Evolutionary conservation across 2,888 invertebrate species (phyloP), one percentile per base, ranked within the genome.

Genomic region (Dione vanillae): DNA sequence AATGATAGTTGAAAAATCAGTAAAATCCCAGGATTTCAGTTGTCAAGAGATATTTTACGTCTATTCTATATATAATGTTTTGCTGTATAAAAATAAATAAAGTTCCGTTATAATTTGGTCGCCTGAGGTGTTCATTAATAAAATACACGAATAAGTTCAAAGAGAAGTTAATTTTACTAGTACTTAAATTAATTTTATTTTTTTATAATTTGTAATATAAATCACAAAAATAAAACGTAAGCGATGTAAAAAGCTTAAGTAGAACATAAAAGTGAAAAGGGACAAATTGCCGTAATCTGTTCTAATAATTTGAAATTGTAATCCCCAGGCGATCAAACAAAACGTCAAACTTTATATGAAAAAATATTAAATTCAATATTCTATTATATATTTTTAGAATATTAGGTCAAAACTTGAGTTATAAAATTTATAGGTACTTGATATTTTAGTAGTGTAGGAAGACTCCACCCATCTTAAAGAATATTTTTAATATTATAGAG

Each of bases 241-340:
- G 35, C 10, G 37, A 37, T 37, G 54, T 54, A 54, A 49, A 27
- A 56, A 56, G 56, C 37, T 56, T 10, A 16, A 56, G 56, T 56
- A 8, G 16, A n/a, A 56, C 37, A 56, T 56, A 56, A 56, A 56
- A 56, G 16, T 12, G 12, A 40, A 56, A 56, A 56, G 56, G 56
- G 37, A 56, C 56, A 56, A 56, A 56, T 56, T 56, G 56, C 37
- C 56, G 37, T 56, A 56, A 56, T 37, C 56, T 56, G 56, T 37
- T 56, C 56, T 56, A 56, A 11, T 56, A 56, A 56, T 56, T 56
- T 56, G 56, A 56, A 56, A 56, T 54, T 54, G 54, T 54, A 54
- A 54, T 56, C 56, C 56, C 56, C 37, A 11, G 37, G 16, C 56
- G 16, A 56, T 56, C 16, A 56, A 56, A 37, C 16, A 40, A 56